Percentiles rank a stretch among this genome's conserved stretches.
These are phyloP conservation scores for Silurus aristotelis DNA, from an alignment of 2,797 vertebrate genomes.

Conservation along the genomic window DNA sequence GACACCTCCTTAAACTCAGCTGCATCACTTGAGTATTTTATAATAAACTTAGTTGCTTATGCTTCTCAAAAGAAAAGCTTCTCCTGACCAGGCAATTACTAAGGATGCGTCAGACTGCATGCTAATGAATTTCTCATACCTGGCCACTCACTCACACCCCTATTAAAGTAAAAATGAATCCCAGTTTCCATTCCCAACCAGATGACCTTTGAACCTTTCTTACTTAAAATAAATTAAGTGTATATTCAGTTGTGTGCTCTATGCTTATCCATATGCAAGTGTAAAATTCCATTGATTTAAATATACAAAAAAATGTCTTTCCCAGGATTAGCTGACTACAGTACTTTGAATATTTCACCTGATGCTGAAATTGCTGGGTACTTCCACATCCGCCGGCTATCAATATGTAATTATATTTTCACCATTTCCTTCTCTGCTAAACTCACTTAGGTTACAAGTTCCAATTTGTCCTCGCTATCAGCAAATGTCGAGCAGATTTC, in stretches of 20 bases:
- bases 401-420: slow-evolving; percentile 50
- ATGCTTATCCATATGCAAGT: slow-evolving; percentile 12
- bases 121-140: not conserved
- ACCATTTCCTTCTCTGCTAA: slow-evolving; percentile 27
- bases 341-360: slow-evolving; percentile 48
- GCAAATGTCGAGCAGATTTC: slow-evolving; percentile 25
- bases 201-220: not conserved
- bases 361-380: slow-evolving; percentile 35
- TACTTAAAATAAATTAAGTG: no score
- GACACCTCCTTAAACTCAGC: not conserved
- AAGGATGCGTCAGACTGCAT: not conserved
- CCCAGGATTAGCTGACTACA: slow-evolving; percentile 35
- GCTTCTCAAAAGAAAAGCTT: not conserved
- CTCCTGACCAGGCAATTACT: not conserved
- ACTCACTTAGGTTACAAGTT: slow-evolving; percentile 35
- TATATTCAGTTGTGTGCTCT: not conserved
- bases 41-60: not conserved
- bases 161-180: not conserved
- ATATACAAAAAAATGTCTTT: slow-evolving; percentile 1
- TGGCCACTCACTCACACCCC: not conserved
- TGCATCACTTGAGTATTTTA: not conserved
- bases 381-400: slow-evolving; percentile 41
- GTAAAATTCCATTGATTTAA: slow-evolving; percentile 24
- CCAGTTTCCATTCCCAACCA: not conserved
- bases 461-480: slow-evolving; percentile 39